Conservation (phyloP, 2,888 invertebrate genomes). For the Geotrupes spiniger region DNA sequence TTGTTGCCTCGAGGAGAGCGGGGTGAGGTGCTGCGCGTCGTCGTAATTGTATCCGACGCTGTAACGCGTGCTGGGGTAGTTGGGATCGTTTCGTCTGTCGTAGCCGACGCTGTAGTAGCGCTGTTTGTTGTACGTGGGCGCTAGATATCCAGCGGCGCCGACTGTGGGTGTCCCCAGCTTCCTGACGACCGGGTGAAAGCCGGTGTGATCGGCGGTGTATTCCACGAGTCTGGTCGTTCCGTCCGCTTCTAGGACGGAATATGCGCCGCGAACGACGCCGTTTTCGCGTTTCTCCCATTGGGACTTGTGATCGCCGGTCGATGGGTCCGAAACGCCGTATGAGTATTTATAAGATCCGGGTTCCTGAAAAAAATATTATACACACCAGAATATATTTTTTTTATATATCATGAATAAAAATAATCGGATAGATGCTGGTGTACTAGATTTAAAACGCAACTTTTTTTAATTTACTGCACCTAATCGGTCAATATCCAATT, state of each 20-base stretch:
- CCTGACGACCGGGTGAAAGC: constrained; percentile 41
- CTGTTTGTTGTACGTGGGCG: neutral
- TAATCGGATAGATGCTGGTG: constrained; percentile 9
- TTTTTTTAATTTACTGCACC: constrained; percentile 7
- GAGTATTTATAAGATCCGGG: constrained; percentile 41
- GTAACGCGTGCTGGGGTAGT: neutral
- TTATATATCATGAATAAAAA: no score
- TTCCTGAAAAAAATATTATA: constrained; percentile 30
- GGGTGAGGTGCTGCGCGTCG: neutral
- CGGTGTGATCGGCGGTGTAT: constrained; percentile 43
- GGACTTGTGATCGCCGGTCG: constrained; percentile 45
- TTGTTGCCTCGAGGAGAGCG: neutral
- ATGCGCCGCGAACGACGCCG: constrained; percentile 43
- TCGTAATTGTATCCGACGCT: constrained; percentile 7
- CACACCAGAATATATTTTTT: no score
- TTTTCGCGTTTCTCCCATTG: constrained; percentile 46
- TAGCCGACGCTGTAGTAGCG: neutral
- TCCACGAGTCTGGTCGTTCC: constrained; percentile 46
- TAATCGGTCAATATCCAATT: no score
- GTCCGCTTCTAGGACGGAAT: constrained; percentile 44
- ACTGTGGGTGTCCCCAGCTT: constrained; percentile 35
- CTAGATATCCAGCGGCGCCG: neutral
- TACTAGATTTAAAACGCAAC: constrained; percentile 15
- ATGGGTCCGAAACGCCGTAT: constrained; percentile 44
- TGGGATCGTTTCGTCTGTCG: constrained; percentile 5